Percentiles rank a stretch among this genome's conserved stretches.
Conservation (phyloP, 2,113 vertebrate genomes). For the Pleuronectes platessa region DNA sequence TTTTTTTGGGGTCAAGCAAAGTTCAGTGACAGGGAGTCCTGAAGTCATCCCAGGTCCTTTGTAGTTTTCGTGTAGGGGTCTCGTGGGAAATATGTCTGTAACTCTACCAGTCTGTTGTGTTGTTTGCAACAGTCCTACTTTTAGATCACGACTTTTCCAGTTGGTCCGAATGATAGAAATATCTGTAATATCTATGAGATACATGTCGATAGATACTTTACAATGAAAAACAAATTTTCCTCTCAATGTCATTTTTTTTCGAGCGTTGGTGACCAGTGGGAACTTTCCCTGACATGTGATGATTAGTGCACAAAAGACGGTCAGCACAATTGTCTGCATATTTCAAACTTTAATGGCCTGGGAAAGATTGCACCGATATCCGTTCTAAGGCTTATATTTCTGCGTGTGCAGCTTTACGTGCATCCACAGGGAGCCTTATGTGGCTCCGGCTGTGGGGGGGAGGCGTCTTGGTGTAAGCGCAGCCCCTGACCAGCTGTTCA, state of each 20-base stretch:
- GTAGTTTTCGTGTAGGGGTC: not conserved
- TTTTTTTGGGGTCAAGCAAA: slow-evolving; percentile 39
- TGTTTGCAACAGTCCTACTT: not conserved
- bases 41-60: slow-evolving; percentile 38
- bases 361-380: slow-evolving; percentile 53
- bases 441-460: slow-evolving; percentile 41
- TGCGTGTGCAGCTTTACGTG: slow-evolving; percentile 62
- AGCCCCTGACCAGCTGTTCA: slow-evolving; percentile 77
- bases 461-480: slow-evolving; percentile 58
- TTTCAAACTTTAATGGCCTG: slow-evolving; percentile 65
- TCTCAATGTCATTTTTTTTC: not conserved
- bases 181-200: not conserved
- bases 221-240: not conserved
- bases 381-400: slow-evolving; percentile 67
- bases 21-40: slow-evolving; percentile 50
- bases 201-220: not conserved
- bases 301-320: slow-evolving; percentile 3
- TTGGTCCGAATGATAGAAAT: not conserved
- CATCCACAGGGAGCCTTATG: slow-evolving; percentile 58
- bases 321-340: slow-evolving; percentile 46
- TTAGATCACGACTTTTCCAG: not conserved
- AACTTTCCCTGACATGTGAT: not conserved
- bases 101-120: not conserved
- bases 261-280: not conserved
- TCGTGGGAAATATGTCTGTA: slow-evolving; percentile 10